Evolutionary conservation across 2,797 vertebrate species (phyloP).

Genomic region (Brachymystax lenok): DNA sequence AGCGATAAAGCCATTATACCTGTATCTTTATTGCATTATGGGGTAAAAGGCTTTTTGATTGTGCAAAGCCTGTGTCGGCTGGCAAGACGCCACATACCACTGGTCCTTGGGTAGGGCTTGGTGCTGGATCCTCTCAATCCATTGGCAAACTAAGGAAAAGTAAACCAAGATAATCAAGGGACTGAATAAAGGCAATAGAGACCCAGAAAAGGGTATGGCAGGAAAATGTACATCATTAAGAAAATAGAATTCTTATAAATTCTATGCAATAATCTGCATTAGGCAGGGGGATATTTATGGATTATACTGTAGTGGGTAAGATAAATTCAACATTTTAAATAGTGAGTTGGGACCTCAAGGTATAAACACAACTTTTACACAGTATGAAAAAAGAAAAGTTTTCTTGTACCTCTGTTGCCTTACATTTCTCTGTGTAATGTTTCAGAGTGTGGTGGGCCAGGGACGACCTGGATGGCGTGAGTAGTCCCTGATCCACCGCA

Average conservation of each 20-base stretch:
- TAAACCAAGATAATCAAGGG: not conserved
- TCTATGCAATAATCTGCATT: not conserved
- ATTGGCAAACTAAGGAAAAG: not conserved
- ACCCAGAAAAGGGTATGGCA: not conserved
- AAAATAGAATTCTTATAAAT: not conserved
- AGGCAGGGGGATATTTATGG: too few relatives aligned
- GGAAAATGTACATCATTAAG: not conserved
- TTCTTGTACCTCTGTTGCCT: not conserved
- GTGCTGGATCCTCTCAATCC: not conserved
- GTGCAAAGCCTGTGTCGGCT: not conserved
- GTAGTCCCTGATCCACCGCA: constrained; percentile 16
- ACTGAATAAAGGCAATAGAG: not conserved
- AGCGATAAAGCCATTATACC: not conserved
- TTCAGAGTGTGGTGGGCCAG: not conserved
- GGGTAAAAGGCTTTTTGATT: not conserved
- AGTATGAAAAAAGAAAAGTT: too few relatives aligned
- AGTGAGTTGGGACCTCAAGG: too few relatives aligned
- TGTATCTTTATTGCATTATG: not conserved
- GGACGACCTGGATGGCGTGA: constrained; percentile 27
- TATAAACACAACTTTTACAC: too few relatives aligned
- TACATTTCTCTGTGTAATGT: not conserved
- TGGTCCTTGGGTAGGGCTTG: not conserved
- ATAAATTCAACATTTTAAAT: too few relatives aligned
- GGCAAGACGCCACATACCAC: not conserved
- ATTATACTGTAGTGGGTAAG: too few relatives aligned